Conservation (phyloP, 2,113 vertebrate species). For the Mastomys coucha region DNA sequence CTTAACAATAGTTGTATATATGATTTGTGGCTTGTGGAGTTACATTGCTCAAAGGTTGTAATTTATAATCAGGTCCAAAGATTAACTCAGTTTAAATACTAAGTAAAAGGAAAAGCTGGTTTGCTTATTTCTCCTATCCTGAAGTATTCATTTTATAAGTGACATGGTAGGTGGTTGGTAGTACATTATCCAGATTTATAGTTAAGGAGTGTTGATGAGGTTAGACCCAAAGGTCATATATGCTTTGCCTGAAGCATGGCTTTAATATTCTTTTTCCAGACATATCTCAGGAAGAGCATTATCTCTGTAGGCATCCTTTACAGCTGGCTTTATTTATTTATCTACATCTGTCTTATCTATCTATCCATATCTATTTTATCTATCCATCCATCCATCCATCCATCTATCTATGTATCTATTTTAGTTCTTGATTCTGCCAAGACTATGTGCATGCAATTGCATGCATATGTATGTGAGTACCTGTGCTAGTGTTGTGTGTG, state of each 20-base stretch:
- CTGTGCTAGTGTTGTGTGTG: background rate
- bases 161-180: background rate
- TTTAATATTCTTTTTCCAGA: background rate
- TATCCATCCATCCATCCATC: too few species aligned
- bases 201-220: background rate
- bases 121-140: background rate
- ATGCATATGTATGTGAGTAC: background rate
- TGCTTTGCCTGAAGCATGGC: background rate
- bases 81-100: background rate
- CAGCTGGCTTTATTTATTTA: background rate
- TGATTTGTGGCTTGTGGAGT: background rate
- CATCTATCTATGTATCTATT: background rate
- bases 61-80: background rate
- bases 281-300: background rate
- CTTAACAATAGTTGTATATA: background rate
- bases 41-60: background rate
- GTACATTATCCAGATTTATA: background rate
- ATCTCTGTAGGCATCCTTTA: background rate
- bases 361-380: too few species aligned
- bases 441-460: background rate
- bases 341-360: too few species aligned
- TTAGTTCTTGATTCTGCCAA: background rate
- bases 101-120: background rate
- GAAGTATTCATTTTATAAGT: background rate
- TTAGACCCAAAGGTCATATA: background rate